Evolutionary conservation across 2,113 vertebrate genomes (phyloP).

Genomic region (Crotalus horridus): DNA sequence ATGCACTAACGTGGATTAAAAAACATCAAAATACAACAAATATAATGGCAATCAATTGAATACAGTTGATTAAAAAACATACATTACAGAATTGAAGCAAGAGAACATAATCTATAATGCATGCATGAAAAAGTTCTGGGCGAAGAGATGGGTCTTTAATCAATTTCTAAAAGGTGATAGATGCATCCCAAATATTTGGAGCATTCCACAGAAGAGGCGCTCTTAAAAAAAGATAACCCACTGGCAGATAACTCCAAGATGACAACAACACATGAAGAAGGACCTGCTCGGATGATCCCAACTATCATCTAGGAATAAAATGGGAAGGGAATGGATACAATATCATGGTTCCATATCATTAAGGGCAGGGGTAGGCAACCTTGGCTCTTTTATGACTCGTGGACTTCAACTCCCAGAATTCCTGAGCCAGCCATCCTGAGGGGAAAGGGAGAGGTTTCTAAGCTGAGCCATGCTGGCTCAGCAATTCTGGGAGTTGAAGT

Average conservation of each 20-base stretch:
- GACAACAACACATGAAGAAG: not conserved
- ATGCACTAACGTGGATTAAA: not conserved
- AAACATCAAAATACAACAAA: not conserved
- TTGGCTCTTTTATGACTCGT: no score
- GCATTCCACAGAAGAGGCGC: not conserved
- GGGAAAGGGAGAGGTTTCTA: no score
- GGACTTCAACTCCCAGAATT: no score
- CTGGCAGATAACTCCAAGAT: not conserved
- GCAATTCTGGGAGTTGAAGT: no score
- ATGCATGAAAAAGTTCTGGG: not conserved
- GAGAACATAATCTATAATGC: not conserved
- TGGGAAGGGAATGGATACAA: not conserved
- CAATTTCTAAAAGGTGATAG: not conserved
- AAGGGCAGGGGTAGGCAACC: no score
- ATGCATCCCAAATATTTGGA: not conserved
- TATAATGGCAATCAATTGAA: not conserved
- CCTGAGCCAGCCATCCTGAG: no score
- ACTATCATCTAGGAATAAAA: not conserved
- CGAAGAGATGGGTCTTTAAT: not conserved
- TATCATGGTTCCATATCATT: not conserved
- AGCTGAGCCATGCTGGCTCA: no score
- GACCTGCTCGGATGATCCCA: not conserved
- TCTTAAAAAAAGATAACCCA: not conserved
- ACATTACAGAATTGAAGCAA: not conserved
- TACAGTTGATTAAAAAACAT: not conserved